These are phyloP conservation scores for Penaeus japonicus DNA, from an alignment of 1,140 invertebrate species.

Conservation along the genomic window DNA sequence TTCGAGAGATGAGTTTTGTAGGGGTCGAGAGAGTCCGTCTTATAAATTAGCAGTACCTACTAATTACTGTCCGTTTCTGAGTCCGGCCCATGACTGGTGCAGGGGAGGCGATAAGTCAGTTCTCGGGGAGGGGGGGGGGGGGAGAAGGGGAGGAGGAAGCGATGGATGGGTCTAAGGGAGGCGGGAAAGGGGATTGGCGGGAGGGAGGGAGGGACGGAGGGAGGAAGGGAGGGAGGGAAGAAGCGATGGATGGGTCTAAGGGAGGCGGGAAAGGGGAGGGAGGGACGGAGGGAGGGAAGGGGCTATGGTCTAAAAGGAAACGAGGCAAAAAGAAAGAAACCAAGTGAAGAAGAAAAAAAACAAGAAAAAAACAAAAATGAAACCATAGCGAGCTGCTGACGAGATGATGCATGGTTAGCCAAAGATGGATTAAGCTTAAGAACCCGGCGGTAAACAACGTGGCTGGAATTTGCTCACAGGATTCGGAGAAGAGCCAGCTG, in stretches of 20 bases:
- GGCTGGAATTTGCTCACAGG: no score
- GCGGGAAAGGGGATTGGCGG: not conserved
- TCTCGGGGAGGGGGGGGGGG: not conserved
- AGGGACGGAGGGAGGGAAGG: not conserved
- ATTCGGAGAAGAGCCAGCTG: no score
- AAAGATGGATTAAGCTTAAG: not conserved
- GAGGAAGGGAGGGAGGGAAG: not conserved
- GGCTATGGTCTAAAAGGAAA: not conserved
- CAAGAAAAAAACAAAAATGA: no score
- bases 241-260: not conserved
- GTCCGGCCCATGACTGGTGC: conserved; percentile 37
- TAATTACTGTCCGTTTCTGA: conserved; percentile 51
- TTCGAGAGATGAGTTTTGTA: conserved; percentile 50
- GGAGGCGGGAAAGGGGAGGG: no score
- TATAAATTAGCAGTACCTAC: conserved; percentile 52
- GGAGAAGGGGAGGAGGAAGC: not conserved
- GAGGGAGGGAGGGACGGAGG: not conserved
- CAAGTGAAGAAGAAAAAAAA: no score
- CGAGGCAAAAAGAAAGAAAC: not conserved
- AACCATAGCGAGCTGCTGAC: not conserved
- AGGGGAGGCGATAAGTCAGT: conserved; percentile 27
- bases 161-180: no score
- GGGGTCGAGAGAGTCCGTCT: conserved; percentile 45
- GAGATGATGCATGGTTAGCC: no score
- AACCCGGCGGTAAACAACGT: no score